These are phyloP conservation scores for Hemitrygon akajei DNA, from an alignment of 2,797 vertebrate genomes.

Conservation along the genomic window DNA sequence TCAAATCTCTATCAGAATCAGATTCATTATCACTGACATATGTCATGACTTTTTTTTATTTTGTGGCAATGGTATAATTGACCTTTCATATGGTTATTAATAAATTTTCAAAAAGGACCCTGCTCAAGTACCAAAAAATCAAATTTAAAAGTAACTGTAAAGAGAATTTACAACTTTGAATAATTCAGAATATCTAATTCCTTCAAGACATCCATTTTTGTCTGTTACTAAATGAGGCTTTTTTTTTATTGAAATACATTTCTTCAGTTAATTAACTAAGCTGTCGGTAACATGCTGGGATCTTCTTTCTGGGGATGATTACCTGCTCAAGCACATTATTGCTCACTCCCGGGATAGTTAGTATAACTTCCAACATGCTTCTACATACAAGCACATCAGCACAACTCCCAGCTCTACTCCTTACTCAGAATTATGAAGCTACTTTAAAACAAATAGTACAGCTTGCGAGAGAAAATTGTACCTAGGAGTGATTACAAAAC, in stretches of 20 bases:
- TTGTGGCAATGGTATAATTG: background rate
- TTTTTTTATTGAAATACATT: background rate
- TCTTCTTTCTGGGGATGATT: background rate
- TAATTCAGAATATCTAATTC: background rate
- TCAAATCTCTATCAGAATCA: too few relatives aligned
- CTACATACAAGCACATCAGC: background rate
- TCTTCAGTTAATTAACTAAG: conserved; percentile 8
- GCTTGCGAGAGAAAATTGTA: background rate
- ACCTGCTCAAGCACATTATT: background rate
- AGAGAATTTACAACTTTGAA: background rate
- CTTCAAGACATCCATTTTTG: background rate
- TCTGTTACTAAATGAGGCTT: background rate
- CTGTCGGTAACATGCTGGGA: background rate
- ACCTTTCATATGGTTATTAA: background rate
- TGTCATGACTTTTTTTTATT: too few relatives aligned
- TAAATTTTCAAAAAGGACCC: background rate
- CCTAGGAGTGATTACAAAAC: background rate
- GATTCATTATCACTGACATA: too few relatives aligned
- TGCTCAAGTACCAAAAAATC: background rate
- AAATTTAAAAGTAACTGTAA: background rate
- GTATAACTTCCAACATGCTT: background rate
- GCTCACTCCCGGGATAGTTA: too few relatives aligned
- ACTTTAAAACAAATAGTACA: background rate
- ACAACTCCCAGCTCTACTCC: background rate
- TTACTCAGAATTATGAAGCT: background rate